Evolutionary conservation across 2,888 invertebrate species (phyloP).

Genomic region (Blastobasis lacticolella): DNA sequence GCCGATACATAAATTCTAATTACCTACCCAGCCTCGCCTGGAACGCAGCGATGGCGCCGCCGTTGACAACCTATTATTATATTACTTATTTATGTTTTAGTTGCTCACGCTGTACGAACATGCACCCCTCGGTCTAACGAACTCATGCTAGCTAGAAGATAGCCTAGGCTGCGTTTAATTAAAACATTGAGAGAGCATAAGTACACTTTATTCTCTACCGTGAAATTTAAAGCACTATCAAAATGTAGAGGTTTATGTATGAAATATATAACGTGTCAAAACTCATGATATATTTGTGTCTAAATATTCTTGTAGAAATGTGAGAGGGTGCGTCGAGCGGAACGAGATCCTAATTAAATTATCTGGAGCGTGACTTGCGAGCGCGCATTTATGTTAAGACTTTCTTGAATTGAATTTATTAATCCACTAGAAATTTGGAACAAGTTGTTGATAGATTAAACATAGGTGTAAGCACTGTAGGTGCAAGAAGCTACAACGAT

Average conservation of each 20-base stretch:
- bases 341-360: conserved; percentile 71
- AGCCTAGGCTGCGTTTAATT: too few relatives aligned
- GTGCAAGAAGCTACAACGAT: too few relatives aligned
- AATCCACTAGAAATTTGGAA: too few relatives aligned
- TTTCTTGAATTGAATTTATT: too few relatives aligned
- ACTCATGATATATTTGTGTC: conserved; percentile 38
- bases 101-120: background rate
- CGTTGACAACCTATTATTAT: conserved; percentile 1
- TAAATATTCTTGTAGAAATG: conserved; percentile 54
- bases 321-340: conserved; percentile 49
- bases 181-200: too few relatives aligned
- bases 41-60: background rate
- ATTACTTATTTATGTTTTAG: background rate
- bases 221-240: too few relatives aligned
- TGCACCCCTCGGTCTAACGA: background rate
- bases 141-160: too few relatives aligned
- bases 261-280: conserved; percentile 33
- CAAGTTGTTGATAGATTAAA: too few relatives aligned
- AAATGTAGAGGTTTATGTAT: too few relatives aligned
- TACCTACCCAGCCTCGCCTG: background rate
- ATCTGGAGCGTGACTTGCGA: conserved; percentile 58
- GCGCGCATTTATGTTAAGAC: conserved; percentile 27
- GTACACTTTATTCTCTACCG: too few relatives aligned
- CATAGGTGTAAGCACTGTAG: too few relatives aligned
- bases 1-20: background rate